A percentile compares a stretch with the other conserved stretches of the same genome.
These are phyloP conservation scores for Balaeniceps rex DNA, from an alignment of 2,113 vertebrate species.

Conservation along the genomic window DNA sequence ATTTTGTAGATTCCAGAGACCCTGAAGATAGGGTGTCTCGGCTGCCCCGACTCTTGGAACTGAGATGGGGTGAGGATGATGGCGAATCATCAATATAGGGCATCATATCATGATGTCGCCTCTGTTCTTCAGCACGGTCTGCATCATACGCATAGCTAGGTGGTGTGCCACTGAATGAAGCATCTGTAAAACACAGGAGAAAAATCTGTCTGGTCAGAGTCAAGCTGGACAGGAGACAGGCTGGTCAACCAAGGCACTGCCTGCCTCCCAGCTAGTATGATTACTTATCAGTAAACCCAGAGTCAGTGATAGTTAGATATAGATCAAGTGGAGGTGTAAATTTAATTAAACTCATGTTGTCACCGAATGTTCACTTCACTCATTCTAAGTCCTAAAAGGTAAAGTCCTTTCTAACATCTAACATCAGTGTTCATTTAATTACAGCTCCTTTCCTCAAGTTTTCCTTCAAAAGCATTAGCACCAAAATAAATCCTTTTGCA, in stretches of 20 bases:
- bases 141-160: conserved; percentile 81
- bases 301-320: background rate
- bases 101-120: conserved; percentile 88
- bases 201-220: background rate
- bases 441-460: background rate
- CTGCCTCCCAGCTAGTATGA: background rate
- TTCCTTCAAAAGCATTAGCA: background rate
- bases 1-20: conserved; percentile 84
- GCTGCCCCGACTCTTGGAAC: conserved; percentile 90
- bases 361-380: background rate
- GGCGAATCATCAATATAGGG: conserved; percentile 95
- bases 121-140: conserved; percentile 89
- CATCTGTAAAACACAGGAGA: conserved; percentile 75
- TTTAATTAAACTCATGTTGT: background rate
- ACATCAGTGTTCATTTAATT: background rate
- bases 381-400: background rate
- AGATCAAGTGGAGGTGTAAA: background rate
- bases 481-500: background rate
- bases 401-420: background rate
- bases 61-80: conserved; percentile 91
- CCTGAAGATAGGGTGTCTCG: conserved; percentile 86
- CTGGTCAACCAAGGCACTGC: background rate
- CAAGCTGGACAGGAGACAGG: background rate
- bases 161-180: conserved; percentile 82
- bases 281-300: background rate